Percentiles rank a stretch among this genome's conserved stretches.
Evolutionary conservation across 2,888 invertebrate genomes (phyloP).

Genomic region (Tromatobia lineatoria): DNA sequence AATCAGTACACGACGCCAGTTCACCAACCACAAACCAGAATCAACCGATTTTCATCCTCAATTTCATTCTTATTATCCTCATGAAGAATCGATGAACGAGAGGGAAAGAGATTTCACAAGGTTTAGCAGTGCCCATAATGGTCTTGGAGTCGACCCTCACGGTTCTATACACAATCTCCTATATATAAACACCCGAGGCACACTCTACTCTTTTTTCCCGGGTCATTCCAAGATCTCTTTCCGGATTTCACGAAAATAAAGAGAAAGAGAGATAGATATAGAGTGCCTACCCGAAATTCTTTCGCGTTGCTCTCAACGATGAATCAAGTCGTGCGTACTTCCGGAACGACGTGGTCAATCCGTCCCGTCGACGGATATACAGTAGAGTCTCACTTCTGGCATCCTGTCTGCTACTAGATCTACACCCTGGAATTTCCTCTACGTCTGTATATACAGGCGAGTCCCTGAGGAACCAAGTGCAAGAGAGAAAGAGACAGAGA

Average conservation of each 20-base stretch:
- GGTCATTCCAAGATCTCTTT: conserved; percentile 51
- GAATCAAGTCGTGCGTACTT: conserved; percentile 63
- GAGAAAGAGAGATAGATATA: neutral
- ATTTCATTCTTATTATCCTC: conserved; percentile 61
- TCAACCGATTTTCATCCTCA: conserved; percentile 61
- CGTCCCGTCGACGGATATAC: conserved; percentile 45
- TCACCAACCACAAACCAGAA: conserved; percentile 31
- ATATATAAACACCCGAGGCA: neutral
- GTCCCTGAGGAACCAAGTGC: neutral
- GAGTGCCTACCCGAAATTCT: conserved; percentile 31
- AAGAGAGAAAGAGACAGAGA: neutral
- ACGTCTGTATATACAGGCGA: neutral
- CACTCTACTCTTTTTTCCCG: conserved; percentile 7
- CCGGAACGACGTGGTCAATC: conserved; percentile 59
- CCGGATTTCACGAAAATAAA: conserved; percentile 37
- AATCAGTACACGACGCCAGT: neutral
- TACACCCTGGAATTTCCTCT: neutral
- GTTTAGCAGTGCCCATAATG: conserved; percentile 33
- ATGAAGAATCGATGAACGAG: conserved; percentile 57
- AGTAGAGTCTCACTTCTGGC: conserved; percentile 30
- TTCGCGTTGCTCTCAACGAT: conserved; percentile 41
- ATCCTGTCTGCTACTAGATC: neutral
- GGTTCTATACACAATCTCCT: conserved; percentile 6
- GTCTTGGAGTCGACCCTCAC: conserved; percentile 1
- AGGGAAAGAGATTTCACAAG: conserved; percentile 27